Evolutionary conservation across 2,888 invertebrate genomes (phyloP).

Genomic region (Eristalinus aeneus): DNA sequence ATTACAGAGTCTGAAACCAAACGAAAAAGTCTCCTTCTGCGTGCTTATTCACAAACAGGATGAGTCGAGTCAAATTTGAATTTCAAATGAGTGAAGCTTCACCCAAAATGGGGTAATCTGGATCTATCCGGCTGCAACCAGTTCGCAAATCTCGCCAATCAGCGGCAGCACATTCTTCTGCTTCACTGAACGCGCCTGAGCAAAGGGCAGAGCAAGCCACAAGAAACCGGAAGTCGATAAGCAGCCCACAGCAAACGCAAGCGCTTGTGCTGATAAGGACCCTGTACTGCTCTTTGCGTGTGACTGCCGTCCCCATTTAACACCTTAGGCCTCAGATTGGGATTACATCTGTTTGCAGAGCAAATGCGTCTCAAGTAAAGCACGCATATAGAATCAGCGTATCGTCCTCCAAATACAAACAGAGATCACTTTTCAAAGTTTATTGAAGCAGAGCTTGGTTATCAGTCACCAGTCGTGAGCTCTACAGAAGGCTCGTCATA

Average conservation of each 20-base stretch:
- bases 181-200: neutral
- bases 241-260: neutral
- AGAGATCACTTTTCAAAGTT: neutral
- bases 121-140: neutral
- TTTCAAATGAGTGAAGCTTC: neutral
- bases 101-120: neutral
- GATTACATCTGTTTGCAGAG: neutral
- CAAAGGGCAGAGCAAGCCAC: neutral
- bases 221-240: neutral
- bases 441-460: neutral
- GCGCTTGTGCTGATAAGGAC: neutral
- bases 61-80: neutral
- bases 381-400: neutral
- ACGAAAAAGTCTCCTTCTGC: neutral
- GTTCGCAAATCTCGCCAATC: neutral
- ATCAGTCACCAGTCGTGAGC: neutral
- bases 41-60: neutral
- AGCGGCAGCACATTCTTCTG: neutral
- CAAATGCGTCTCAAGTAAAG: neutral
- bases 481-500: neutral
- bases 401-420: neutral
- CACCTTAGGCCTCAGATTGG: neutral
- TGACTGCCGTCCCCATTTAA: neutral
- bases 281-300: neutral
- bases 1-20: neutral